phyloP scores from a whole-genome alignment of 2,888 invertebrate species.

The Entomobrya proxima region DNA sequence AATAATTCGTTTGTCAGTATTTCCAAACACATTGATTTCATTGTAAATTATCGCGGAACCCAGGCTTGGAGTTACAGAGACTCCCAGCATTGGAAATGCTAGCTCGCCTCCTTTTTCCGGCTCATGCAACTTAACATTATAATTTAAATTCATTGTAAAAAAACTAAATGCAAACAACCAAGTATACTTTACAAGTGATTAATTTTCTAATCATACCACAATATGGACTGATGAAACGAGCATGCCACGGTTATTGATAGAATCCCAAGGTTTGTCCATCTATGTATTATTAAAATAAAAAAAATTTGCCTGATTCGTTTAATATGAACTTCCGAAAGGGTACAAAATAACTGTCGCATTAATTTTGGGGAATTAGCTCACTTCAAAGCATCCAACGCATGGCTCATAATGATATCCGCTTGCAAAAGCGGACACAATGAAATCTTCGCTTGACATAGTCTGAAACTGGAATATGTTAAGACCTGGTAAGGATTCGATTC shows the following conservation, averaged over 20 bases:
- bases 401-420: conserved; percentile 63
- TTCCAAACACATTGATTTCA: background rate
- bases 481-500: conserved; percentile 16
- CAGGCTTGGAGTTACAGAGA: background rate
- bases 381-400: conserved; percentile 46
- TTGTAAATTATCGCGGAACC: conserved; percentile 52
- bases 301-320: too few relatives aligned
- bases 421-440: conserved; percentile 14
- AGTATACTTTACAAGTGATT: background rate
- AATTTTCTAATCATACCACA: background rate
- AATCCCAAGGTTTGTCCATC: background rate
- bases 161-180: background rate
- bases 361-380: background rate
- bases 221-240: background rate
- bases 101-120: conserved; percentile 50
- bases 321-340: too few relatives aligned
- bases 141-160: background rate
- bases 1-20: background rate
- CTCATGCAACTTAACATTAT: conserved; percentile 34
- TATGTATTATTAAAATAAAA: background rate
- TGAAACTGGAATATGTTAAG: background rate
- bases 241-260: background rate
- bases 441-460: background rate
- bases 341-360: background rate
- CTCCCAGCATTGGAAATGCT: conserved; percentile 49